Evolutionary conservation across 2,113 vertebrate genomes (phyloP), one percentile per base, ranked within the genome.

Genomic region (Junco hyemalis): DNA sequence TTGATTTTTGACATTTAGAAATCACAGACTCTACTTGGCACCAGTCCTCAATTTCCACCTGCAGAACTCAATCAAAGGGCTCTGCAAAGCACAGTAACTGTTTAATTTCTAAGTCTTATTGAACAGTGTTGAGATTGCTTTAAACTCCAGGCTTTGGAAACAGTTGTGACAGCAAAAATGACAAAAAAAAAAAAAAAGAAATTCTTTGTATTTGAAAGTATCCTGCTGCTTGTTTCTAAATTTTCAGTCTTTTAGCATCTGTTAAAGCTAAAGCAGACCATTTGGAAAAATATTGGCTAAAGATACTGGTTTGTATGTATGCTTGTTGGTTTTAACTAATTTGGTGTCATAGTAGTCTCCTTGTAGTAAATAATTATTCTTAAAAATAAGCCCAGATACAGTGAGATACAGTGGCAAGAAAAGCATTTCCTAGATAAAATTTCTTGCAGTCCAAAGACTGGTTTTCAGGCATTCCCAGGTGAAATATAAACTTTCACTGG

Each of bases 81-180:
- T n/a, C 85, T 74, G 40, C 40, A 81, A 91, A 86, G 24, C 60
- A 88, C 40, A 81, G 73, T 77, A 78, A 86, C 51, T 93, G 31
- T 82, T 94, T 88, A 93, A 91, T 94, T 94, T 92, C 64, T 64
- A 81, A n/a, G 31, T 76, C n/a, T 70, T 81, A 82, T n/a, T 91
- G 70, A 59, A 74, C 22, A 89, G 23, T 42, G 38, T 86, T 83
- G 48, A 64, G 80, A 66, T 44, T 92, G 25, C 53, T 84, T 93
- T 74, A 64, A 92, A 79, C n/a, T 68, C 14, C 23, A 57, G 40
- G 4, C 36, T 72, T 91, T 91, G 70, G 56, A 92, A 94, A 51
- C 5, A 7, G 36, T 53, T 42, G 35, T 78, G 78, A 72, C n/a
- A 61, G 29, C 8, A 5, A 56, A 50, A 90, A 72, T 40, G 14